phyloP scores from a whole-genome alignment of 1,140 invertebrate species.

The Rhysida immarginata region DNA sequence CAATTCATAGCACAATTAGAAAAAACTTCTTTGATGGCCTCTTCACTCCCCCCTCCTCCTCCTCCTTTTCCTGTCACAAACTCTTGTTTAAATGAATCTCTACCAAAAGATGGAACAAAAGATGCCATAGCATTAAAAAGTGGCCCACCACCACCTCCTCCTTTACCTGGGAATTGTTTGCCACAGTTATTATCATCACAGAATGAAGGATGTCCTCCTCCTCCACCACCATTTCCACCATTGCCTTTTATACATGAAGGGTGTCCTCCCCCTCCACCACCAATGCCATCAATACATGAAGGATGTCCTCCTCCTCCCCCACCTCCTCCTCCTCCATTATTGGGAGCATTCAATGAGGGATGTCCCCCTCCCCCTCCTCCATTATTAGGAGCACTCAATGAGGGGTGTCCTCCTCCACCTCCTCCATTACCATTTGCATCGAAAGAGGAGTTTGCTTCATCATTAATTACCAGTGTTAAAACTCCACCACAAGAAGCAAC shows the following conservation, averaged over 20 bases:
- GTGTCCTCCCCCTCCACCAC: slow-evolving; percentile 19
- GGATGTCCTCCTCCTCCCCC: slow-evolving; percentile 8
- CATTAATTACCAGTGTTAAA: slow-evolving; percentile 7
- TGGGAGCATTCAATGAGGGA: background rate
- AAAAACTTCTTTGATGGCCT: too few relatives aligned
- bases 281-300: background rate
- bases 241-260: slow-evolving; percentile 16
- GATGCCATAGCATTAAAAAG: slow-evolving; percentile 9
- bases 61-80: background rate
- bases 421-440: slow-evolving; percentile 15
- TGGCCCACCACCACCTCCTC: slow-evolving; percentile 5
- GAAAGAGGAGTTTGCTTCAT: background rate
- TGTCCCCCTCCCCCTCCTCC: slow-evolving; percentile 19
- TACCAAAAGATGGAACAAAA: too few relatives aligned
- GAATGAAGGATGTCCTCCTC: too few relatives aligned
- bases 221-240: slow-evolving; percentile 13
- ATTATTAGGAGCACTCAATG: background rate
- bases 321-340: slow-evolving; percentile 13
- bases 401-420: slow-evolving; percentile 17
- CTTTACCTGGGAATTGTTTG: too few relatives aligned
- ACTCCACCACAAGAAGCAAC: slow-evolving; percentile 13
- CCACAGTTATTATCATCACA: too few relatives aligned
- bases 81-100: too few relatives aligned
- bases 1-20: too few relatives aligned
- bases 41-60: background rate